Evolutionary conservation across 2,888 invertebrate genomes (phyloP).

Genomic region (Caenorhabditis sinica): DNA sequence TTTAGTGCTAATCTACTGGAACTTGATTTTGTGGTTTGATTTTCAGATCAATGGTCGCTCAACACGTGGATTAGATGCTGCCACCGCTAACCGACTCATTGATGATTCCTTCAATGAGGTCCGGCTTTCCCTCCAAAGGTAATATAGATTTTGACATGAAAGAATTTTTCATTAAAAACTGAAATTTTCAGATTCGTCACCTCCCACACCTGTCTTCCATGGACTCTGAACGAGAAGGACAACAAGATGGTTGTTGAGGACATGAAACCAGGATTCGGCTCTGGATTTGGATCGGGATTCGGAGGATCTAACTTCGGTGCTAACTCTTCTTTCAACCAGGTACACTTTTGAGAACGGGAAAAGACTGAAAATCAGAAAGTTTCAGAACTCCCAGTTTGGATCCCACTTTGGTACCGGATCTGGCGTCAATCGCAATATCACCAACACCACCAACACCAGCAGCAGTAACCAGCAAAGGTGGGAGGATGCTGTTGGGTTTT

Average conservation of each 20-base stretch:
- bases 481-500: conserved; percentile 60
- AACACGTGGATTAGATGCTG: conserved; percentile 65
- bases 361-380: neutral
- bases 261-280: conserved; percentile 69
- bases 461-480: conserved; percentile 64
- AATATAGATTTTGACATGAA: neutral
- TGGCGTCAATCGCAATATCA: conserved; percentile 39
- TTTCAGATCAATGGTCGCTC: conserved; percentile 63
- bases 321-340: conserved; percentile 36
- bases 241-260: conserved; percentile 76
- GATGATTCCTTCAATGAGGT: conserved; percentile 69
- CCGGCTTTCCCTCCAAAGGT: conserved; percentile 70
- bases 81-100: conserved; percentile 63
- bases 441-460: conserved; percentile 44
- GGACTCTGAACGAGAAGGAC: conserved; percentile 77
- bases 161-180: neutral
- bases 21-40: neutral
- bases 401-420: conserved; percentile 48
- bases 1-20: neutral
- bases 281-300: conserved; percentile 53
- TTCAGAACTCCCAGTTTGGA: conserved; percentile 32
- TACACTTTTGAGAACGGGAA: neutral
- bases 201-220: conserved; percentile 74
- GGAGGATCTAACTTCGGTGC: conserved; percentile 5
- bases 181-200: conserved; percentile 69